Evolutionary conservation across 2,113 vertebrate species (phyloP).

Genomic region (Eudyptes chrysolophus): DNA sequence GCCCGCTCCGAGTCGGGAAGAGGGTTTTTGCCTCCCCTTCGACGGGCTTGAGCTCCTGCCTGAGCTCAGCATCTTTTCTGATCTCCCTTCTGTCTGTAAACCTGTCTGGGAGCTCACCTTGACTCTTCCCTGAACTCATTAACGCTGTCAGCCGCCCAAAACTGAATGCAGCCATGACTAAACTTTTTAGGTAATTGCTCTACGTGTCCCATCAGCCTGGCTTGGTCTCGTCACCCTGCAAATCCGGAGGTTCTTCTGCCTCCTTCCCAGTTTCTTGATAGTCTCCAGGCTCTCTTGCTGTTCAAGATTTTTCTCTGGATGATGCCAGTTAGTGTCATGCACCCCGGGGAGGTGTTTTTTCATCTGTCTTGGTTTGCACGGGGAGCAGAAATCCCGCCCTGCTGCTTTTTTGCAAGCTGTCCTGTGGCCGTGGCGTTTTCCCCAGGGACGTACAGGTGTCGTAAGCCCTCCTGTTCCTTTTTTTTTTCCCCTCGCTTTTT

Average conservation of each 20-base stretch:
- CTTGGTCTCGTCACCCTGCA: not conserved
- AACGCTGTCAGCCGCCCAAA: not conserved
- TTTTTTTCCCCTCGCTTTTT: not conserved
- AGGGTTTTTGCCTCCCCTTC: not conserved
- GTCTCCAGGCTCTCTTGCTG: not conserved
- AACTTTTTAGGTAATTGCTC: not conserved
- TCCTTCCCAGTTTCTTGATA: not conserved
- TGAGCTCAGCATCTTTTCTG: not conserved
- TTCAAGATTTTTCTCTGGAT: accelerated
- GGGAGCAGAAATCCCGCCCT: not conserved
- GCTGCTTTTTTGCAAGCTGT: not conserved
- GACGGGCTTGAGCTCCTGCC: not conserved
- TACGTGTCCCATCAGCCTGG: accelerated
- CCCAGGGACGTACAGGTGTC: not conserved
- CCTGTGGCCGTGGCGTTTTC: accelerated
- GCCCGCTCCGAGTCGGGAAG: not conserved
- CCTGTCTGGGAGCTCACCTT: not conserved
- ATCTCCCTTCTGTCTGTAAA: not conserved
- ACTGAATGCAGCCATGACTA: accelerated
- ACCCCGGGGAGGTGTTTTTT: not conserved
- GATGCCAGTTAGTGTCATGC: not conserved
- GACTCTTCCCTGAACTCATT: not conserved
- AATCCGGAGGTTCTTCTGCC: accelerated
- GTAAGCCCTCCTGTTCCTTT: not conserved
- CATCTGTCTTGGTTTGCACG: not conserved